Evolutionary conservation across 2,888 invertebrate species (phyloP).

Genomic region (Chrysolina americana): DNA sequence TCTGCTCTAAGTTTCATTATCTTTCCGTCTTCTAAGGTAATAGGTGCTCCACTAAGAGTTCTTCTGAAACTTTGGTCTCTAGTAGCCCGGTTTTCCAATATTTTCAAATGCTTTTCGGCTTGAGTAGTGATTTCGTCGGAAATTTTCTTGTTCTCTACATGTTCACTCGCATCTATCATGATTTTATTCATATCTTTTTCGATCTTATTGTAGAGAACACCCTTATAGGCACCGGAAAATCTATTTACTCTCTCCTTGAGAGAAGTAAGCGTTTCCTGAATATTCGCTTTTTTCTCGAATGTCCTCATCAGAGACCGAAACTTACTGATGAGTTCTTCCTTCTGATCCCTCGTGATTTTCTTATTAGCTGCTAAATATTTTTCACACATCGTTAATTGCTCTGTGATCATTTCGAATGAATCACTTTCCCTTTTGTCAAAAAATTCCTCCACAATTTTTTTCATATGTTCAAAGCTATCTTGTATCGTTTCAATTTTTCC

Average conservation of each 20-base stretch:
- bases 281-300: slow-evolving; percentile 45
- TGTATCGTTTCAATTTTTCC: slow-evolving; percentile 43
- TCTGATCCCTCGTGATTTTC: slow-evolving; percentile 38
- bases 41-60: slow-evolving; percentile 5
- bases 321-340: slow-evolving; percentile 50
- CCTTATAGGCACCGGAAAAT: slow-evolving; percentile 56
- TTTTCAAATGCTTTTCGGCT: slow-evolving; percentile 55
- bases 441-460: slow-evolving; percentile 43
- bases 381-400: slow-evolving; percentile 37
- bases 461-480: slow-evolving; percentile 35
- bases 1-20: slow-evolving; percentile 49
- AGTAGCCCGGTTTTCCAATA: slow-evolving; percentile 55
- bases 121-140: slow-evolving; percentile 50
- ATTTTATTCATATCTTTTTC: slow-evolving; percentile 56
- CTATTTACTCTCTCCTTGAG: slow-evolving; percentile 55
- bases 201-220: slow-evolving; percentile 56
- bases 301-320: slow-evolving; percentile 38
- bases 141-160: slow-evolving; percentile 45
- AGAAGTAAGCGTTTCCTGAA: slow-evolving; percentile 42
- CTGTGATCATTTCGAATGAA: slow-evolving; percentile 44
- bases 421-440: slow-evolving; percentile 44
- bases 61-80: slow-evolving; percentile 52
- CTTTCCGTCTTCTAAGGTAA: slow-evolving; percentile 41
- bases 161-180: slow-evolving; percentile 46
- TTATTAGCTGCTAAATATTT: slow-evolving; percentile 42